These are phyloP conservation scores for Boloria euphrosyne DNA, from an alignment of 2,888 invertebrate genomes.

Conservation along the genomic window DNA sequence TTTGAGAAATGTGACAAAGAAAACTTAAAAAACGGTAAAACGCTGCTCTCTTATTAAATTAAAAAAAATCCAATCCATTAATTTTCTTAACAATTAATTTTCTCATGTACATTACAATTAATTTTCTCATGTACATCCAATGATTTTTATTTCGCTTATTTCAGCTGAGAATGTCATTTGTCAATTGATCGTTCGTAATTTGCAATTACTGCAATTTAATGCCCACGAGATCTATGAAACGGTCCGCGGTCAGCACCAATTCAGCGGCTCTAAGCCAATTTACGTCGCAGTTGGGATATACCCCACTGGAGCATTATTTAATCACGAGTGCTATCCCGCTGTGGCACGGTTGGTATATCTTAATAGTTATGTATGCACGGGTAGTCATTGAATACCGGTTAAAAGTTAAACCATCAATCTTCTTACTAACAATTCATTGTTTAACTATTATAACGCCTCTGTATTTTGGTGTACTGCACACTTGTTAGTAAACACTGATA, in stretches of 20 bases:
- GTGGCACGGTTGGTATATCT: slow-evolving; percentile 83
- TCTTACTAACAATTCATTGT: no score
- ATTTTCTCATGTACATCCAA: neutral
- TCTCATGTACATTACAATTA: neutral
- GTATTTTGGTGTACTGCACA: no score
- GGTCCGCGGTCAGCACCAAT: slow-evolving; percentile 76
- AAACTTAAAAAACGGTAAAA: slow-evolving; percentile 54
- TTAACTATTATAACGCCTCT: no score
- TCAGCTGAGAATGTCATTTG: slow-evolving; percentile 73
- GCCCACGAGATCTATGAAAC: slow-evolving; percentile 92
- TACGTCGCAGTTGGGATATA: slow-evolving; percentile 88
- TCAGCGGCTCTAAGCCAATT: slow-evolving; percentile 76
- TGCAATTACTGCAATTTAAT: slow-evolving; percentile 92
- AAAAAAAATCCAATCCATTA: neutral
- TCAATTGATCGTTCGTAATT: slow-evolving; percentile 85
- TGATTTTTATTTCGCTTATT: slow-evolving; percentile 34
- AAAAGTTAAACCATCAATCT: no score
- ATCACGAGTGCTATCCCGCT: slow-evolving; percentile 92
- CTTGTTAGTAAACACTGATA: no score
- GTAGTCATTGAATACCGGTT: neutral
- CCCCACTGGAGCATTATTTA: slow-evolving; percentile 89
- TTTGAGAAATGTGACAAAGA: slow-evolving; percentile 72
- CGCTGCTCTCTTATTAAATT: no score
- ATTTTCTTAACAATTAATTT: no score
- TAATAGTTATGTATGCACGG: neutral